Evolutionary conservation across 2,888 invertebrate genomes (phyloP).

Genomic region (Coenonympha arcania): DNA sequence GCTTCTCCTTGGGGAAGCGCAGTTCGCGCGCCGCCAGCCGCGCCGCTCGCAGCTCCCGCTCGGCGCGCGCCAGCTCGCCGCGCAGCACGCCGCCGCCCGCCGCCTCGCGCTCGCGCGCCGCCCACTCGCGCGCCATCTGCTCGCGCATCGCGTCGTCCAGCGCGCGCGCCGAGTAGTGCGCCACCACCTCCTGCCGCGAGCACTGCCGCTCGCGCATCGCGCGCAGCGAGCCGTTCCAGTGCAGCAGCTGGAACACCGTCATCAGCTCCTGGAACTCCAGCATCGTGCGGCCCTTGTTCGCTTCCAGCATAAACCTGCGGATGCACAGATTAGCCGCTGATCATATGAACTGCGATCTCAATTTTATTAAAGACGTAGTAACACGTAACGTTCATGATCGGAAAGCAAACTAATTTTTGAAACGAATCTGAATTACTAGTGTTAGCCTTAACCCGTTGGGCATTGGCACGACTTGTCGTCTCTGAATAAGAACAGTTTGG

Average conservation of each 20-base stretch:
- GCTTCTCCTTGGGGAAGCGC: slow-evolving; percentile 95
- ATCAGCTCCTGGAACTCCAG: slow-evolving; percentile 96
- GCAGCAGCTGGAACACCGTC: slow-evolving; percentile 97
- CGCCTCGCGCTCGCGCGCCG: slow-evolving; percentile 76
- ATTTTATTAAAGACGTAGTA: no score
- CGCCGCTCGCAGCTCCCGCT: slow-evolving; percentile 88
- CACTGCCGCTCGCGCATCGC: slow-evolving; percentile 97
- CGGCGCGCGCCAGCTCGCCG: slow-evolving; percentile 86
- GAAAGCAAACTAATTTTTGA: no score
- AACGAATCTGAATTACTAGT: no score
- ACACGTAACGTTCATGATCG: no score
- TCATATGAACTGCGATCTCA: neutral
- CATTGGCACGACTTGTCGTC: no score
- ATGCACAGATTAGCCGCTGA: neutral
- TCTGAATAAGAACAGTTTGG: no score
- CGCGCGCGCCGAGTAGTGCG: slow-evolving; percentile 93
- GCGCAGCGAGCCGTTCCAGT: slow-evolving; percentile 97
- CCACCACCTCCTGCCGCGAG: slow-evolving; percentile 91
- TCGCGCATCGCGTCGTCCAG: slow-evolving; percentile 96
- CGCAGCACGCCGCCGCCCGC: slow-evolving; percentile 78
- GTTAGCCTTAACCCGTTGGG: no score
- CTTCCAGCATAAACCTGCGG: slow-evolving; percentile 80
- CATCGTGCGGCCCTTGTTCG: slow-evolving; percentile 94
- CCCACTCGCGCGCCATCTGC: slow-evolving; percentile 97
- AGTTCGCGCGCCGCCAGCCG: slow-evolving; percentile 91